phyloP scores from a whole-genome alignment of 2,113 vertebrate genomes.

The Athene noctua region DNA sequence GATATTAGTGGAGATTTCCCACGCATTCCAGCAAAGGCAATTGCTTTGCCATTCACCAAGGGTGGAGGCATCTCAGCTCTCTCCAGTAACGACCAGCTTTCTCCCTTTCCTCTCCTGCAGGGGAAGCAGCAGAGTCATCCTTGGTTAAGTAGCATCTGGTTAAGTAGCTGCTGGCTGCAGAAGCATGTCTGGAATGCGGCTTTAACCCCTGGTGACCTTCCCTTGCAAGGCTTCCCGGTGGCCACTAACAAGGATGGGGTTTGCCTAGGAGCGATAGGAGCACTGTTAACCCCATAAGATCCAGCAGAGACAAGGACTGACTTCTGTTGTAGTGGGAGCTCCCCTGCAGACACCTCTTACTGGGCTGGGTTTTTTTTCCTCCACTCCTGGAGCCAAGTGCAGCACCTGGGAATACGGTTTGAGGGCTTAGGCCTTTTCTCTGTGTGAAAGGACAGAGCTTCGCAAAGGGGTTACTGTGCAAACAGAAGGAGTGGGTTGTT shows the following conservation, averaged over 20 bases:
- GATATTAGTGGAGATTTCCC: background rate
- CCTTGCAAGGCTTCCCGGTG: background rate
- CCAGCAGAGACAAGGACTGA: background rate
- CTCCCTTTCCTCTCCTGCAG: background rate
- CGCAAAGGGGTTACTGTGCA: background rate
- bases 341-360: background rate
- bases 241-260: background rate
- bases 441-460: background rate
- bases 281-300: background rate
- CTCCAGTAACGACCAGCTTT: background rate
- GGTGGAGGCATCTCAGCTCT: background rate
- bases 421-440: background rate
- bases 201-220: constrained; percentile 26
- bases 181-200: constrained; percentile 38
- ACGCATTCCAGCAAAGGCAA: constrained; percentile 6
- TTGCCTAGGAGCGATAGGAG: background rate
- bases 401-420: background rate
- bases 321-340: background rate
- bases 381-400: background rate
- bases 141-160: background rate
- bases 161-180: constrained; percentile 24
- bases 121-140: background rate
- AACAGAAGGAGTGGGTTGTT: background rate
- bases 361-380: background rate
- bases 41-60: background rate